A percentile compares a stretch with the other conserved stretches of the same genome.
Conservation (phyloP, 2,797 vertebrate genomes). For the Melanotaenia maccullochi region DNA sequence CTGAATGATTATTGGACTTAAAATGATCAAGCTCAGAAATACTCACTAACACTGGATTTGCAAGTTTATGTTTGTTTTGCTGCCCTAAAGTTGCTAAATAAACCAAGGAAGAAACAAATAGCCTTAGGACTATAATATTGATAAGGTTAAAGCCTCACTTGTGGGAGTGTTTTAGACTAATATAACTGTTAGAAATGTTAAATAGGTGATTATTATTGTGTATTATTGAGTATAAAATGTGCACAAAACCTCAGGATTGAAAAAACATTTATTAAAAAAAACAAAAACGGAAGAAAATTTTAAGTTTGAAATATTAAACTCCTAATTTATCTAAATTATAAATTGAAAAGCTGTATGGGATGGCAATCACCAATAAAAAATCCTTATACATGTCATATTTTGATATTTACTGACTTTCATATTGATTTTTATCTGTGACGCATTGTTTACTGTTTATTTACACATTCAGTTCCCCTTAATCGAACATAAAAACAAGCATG, state of each 20-base stretch:
- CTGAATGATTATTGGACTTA: not conserved
- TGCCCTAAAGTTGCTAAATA: not conserved
- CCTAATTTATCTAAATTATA: not conserved
- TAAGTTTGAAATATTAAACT: not conserved
- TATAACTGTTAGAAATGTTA: not conserved
- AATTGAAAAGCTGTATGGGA: not conserved
- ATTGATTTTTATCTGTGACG: too few relatives aligned
- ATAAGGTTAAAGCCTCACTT: too few relatives aligned
- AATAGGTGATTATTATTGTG: not conserved
- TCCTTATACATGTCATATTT: too few relatives aligned
- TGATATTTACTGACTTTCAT: too few relatives aligned
- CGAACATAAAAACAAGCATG: too few relatives aligned
- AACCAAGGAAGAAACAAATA: not conserved
- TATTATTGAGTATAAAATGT: not conserved
- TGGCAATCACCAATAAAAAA: not conserved
- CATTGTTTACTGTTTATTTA: too few relatives aligned
- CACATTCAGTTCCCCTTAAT: not conserved
- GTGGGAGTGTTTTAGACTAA: too few relatives aligned
- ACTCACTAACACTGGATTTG: not conserved
- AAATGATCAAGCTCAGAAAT: not conserved
- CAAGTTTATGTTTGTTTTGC: not conserved
- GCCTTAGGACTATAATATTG: not conserved
- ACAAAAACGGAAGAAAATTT: not conserved
- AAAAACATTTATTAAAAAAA: not conserved
- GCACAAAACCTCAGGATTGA: not conserved